Percentiles rank a stretch among this genome's conserved stretches.
Conservation (phyloP, 2,888 invertebrate genomes). For the Anodontia alba region DNA sequence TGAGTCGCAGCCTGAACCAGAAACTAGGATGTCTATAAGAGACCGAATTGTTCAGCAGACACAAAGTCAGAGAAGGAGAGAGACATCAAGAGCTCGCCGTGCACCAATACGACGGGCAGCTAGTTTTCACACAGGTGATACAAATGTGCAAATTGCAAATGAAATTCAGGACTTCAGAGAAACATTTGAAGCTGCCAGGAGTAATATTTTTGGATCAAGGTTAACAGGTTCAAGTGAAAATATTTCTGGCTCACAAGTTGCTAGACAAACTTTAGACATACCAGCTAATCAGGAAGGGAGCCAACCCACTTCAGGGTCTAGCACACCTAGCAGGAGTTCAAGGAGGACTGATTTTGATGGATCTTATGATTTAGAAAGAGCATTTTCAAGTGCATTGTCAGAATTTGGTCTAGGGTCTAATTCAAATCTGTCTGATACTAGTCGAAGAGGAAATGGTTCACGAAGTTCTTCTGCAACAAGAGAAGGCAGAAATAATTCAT, state of each 20-base stretch:
- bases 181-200: slow-evolving; percentile 40
- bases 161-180: slow-evolving; percentile 39
- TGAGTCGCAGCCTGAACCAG: background rate
- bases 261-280: background rate
- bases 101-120: slow-evolving; percentile 26
- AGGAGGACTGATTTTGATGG: slow-evolving; percentile 15
- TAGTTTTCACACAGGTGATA: slow-evolving; percentile 32
- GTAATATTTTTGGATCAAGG: slow-evolving; percentile 42
- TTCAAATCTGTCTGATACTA: background rate
- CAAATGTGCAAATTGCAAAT: slow-evolving; percentile 28
- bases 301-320: slow-evolving; percentile 38
- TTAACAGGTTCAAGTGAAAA: slow-evolving; percentile 41
- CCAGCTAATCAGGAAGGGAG: background rate
- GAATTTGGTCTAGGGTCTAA: background rate
- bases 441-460: background rate
- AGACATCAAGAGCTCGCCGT: slow-evolving; percentile 15
- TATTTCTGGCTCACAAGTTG: slow-evolving; percentile 2
- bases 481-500: slow-evolving; percentile 9
- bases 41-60: background rate
- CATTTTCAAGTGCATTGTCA: too few relatives aligned
- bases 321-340: slow-evolving; percentile 23
- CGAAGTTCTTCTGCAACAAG: slow-evolving; percentile 14
- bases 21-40: slow-evolving; percentile 3
- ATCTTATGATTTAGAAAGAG: background rate
- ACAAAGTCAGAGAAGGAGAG: background rate